Evolutionary conservation across 1,140 invertebrate species (phyloP), one percentile per base, ranked within the genome.

Genomic region (Orchesella cincta): DNA sequence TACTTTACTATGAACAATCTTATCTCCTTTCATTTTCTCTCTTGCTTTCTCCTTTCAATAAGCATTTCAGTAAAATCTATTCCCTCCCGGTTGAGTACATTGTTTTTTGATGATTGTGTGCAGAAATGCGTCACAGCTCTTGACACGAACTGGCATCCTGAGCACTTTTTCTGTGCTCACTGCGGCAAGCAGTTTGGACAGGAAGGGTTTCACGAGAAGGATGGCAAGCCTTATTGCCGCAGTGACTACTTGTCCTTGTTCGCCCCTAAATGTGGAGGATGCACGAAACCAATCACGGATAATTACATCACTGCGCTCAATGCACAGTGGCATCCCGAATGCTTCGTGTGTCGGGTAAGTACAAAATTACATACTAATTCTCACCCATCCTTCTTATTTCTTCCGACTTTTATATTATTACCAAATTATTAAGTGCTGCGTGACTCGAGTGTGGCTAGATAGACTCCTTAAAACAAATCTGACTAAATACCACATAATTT

Each of bases 81-180:
- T 34, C 5, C 52, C 28, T 57, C 33, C 52, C 29, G 23, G 20
- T 46, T 46, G 39, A 8, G 39, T 46, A 46, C 39, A 46, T 46
- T 26, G 34, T 8, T 70, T 70, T 2, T 54, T 33, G 78, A 35
- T 73, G 67, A 52, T 54, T 78, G 76, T 83, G 89, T 89, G 51
- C 87, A 98, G 96, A 98, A 98, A 96, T 99, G 97, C 87, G 95
- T 99, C 39, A 99, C 96, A 0, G 98, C 98, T 1, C 86, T 99
- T 84, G 97, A 98, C 84, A 96, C 96, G 85, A 99, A 97, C 57
- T 99, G 97, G 96, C 98, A 99, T 86, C 97, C 96, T 78, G 97
- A 99, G 86, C 97, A 99, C 87, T 99, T 99, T 89, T 97, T 98
- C 88, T 99, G 98, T 87, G 95, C 95, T 57, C 95, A 98, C 84